Base-by-base conservation (phyloP, 2,888 invertebrate genomes). In the Neoscelio sp. region DNA sequence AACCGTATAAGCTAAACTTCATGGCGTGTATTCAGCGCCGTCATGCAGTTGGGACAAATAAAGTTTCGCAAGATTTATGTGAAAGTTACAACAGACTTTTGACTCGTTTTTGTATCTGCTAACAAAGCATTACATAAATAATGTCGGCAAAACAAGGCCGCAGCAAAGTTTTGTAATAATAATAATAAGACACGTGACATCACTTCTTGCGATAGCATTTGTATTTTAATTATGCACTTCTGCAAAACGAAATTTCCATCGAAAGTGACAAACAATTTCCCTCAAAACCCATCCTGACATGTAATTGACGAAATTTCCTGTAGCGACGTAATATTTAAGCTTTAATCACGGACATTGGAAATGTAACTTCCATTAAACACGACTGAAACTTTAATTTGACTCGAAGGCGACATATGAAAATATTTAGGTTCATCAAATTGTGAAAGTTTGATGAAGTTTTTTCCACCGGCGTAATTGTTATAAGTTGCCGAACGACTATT, bases 81-180 rank as follows among this genome's bases (percentile, higher is more conserved):
- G 54, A 26, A 68, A 76, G 42, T 68, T 76, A 68, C 33, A 20
- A 13, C 62, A 48, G 38, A 62, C 68, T 76, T 67, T 50, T 54
- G 58, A 68, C 62, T 76, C 54, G 68, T 68, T 62, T 76, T 68
- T 76, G 54, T 68, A 62, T 76, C 68, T 44, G 52, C 54, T 75
- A 75, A 75, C 52, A 75, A 75, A 60, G 67, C 67, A 56, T 74
- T 76, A 76, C 76, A 76, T 76, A 76, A 76, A 76, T 76, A 64
- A 76, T 64, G 54, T 33, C 7, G 12, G 46, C 62, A 56, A 56
- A 68, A 64, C 68, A 67, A 62, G 18, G 17, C 10, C 20, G 28
- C 26, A 13, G 30, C 33, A 20, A 74, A 68, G 42, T 75, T 62
- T 67, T 26, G 67, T 48, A 75, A 68, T 75, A 75, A 68, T 62